These are phyloP conservation scores for Galerucella calmariensis DNA, from an alignment of 2,888 invertebrate species.

Conservation along the genomic window DNA sequence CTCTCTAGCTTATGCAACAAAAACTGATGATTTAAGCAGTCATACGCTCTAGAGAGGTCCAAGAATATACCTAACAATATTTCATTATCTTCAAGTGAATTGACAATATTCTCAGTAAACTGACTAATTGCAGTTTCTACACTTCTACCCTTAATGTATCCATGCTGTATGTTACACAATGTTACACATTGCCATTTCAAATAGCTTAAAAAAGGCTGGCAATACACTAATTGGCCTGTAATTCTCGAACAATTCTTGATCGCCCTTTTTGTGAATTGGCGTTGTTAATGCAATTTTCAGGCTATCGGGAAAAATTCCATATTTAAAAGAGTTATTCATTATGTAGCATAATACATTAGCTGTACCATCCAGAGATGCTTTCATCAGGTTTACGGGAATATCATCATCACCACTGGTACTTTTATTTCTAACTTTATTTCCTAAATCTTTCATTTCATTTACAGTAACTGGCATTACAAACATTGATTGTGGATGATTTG, in stretches of 20 bases:
- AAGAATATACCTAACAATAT: slow-evolving; percentile 8
- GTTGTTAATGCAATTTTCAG: slow-evolving; percentile 12
- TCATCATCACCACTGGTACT: slow-evolving; percentile 21
- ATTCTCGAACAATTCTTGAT: slow-evolving; percentile 2
- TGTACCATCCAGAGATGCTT: neutral
- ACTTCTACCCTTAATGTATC: slow-evolving; percentile 11
- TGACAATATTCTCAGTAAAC: slow-evolving; percentile 14
- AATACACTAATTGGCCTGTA: slow-evolving; percentile 13
- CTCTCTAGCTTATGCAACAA: neutral
- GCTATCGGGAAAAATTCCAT: slow-evolving; percentile 6
- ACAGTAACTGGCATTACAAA: slow-evolving; percentile 14
- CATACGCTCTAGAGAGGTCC: slow-evolving; percentile 6
- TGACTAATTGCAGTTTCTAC: slow-evolving; percentile 6
- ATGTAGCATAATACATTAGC: no score
- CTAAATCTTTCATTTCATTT: slow-evolving; percentile 15
- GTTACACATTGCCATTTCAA: slow-evolving; percentile 15
- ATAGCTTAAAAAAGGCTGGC: slow-evolving; percentile 12
- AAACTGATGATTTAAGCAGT: neutral
- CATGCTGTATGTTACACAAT: neutral
- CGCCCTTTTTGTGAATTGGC: slow-evolving; percentile 12
- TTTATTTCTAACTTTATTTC: slow-evolving; percentile 20
- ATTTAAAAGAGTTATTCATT: slow-evolving; percentile 2
- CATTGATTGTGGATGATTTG: slow-evolving; percentile 24
- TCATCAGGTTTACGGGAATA: slow-evolving; percentile 15
- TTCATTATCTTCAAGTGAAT: no score